phyloP scores from a whole-genome alignment of 2,113 vertebrate species.

The Calidris pugnax region DNA sequence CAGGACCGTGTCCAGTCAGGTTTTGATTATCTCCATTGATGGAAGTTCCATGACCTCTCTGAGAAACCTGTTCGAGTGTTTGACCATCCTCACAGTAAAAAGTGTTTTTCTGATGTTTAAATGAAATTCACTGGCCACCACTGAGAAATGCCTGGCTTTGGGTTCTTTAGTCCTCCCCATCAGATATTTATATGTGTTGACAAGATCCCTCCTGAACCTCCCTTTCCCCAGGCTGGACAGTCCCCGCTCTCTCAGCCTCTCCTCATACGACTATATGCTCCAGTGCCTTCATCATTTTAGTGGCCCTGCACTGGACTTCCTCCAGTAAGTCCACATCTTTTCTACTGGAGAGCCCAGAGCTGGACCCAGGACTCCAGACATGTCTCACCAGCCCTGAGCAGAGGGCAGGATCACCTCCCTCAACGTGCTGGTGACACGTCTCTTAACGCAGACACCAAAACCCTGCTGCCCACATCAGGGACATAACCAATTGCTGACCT shows the following conservation, averaged over 20 bases:
- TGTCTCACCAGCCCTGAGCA: neutral
- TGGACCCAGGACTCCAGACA: neutral
- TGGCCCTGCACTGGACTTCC: too few relatives aligned
- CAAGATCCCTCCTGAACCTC: neutral
- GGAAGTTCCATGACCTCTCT: neutral
- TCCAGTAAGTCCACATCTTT: neutral
- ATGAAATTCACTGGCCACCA: neutral
- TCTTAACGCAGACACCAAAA: neutral
- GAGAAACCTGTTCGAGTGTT: neutral
- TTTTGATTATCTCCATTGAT: neutral
- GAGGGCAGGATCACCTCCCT: neutral
- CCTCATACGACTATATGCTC: rapidly evolving
- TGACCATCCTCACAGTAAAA: neutral
- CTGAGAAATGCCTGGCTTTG: neutral
- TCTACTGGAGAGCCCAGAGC: too few relatives aligned
- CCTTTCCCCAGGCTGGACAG: neutral
- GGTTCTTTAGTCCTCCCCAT: neutral
- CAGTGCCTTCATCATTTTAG: neutral
- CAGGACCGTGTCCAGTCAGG: rapidly evolving
- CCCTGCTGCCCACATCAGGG: neutral
- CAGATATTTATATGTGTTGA: neutral
- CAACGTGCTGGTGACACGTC: rapidly evolving
- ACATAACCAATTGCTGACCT: neutral
- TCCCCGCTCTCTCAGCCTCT: neutral
- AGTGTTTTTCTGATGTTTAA: neutral